Evolutionary conservation across 2,797 vertebrate genomes (phyloP), one percentile per base, ranked within the genome.

Genomic region (Diplodus puntazzo): DNA sequence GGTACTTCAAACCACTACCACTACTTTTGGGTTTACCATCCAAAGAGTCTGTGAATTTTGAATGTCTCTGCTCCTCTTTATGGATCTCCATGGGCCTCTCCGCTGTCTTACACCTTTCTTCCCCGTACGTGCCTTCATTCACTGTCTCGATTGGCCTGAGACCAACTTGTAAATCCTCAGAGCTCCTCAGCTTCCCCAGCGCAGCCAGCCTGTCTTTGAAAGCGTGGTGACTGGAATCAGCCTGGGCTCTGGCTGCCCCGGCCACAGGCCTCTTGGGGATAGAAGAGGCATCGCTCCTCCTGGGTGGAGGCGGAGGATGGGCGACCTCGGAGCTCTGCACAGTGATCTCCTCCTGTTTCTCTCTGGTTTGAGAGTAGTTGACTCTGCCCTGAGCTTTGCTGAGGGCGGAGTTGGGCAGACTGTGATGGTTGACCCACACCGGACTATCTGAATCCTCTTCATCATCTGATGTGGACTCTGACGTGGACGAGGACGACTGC

Each of bases 161-260:
- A 3, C 86, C 58, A 1, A 85, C 90, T 16, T 90, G 91, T 42
- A 93, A 50, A 59, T 96, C 95, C 75, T 97, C 96, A 0, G 94
- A 92, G 79, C 94, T 95, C 80, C 96, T 96, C 60, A 97, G 92
- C 77, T 97, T 98, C 2, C 97, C 97, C 55, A 98, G 94, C 1
- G 95, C 97, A 0, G 95, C 96, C 71, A 98, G 89, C 2, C 97
- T 92, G 83, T 98, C 98, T 90, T 97, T 96, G 80, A 98, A 97
- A 9, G 97, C 96, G 45, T 96, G 94, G 68, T 95, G 96, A 69
- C 96, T 94, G 48, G 95, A 94, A 34, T 95, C 94, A 0, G 95
- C 95, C 3, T 91, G 94, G 25, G 93, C 52, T 68, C 96, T 96
- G 0, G 86, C 94, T 1, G 92, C 85, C 0, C 79, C 82, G 0